Percentiles rank a stretch among this genome's conserved stretches.
Evolutionary conservation across 1,140 invertebrate genomes (phyloP).

Genomic region (Nasonia giraulti): DNA sequence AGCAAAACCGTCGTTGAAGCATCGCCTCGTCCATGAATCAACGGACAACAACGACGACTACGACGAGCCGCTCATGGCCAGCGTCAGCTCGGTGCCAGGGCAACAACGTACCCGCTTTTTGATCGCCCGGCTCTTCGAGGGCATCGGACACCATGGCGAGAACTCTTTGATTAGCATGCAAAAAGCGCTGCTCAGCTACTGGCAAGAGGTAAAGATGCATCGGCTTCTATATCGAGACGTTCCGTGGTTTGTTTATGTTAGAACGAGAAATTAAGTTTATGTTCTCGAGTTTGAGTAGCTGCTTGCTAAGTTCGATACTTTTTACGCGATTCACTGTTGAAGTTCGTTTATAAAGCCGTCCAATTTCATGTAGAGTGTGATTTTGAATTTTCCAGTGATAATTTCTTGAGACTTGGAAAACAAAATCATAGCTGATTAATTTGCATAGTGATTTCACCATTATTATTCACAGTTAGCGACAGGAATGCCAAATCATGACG

Average conservation of each 20-base stretch:
- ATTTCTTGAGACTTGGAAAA: not conserved
- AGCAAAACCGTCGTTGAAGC: slow-evolving; percentile 12
- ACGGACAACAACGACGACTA: not conserved
- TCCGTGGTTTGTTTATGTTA: no score
- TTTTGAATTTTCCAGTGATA: no score
- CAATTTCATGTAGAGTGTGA: no score
- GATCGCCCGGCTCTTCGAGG: slow-evolving; percentile 26
- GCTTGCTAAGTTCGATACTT: not conserved
- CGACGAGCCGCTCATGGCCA: slow-evolving; percentile 10
- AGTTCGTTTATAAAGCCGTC: no score
- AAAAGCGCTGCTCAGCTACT: slow-evolving; percentile 58
- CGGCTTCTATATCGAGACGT: not conserved
- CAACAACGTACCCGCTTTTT: slow-evolving; percentile 3
- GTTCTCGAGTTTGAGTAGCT: not conserved
- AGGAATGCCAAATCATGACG: not conserved
- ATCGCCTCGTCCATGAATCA: not conserved
- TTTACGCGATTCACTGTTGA: no score
- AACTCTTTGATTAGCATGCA: slow-evolving; percentile 58
- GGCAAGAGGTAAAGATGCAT: slow-evolving; percentile 43
- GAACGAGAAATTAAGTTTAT: not conserved
- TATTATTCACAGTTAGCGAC: slow-evolving; percentile 20
- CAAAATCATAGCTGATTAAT: not conserved
- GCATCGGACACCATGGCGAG: slow-evolving; percentile 2
- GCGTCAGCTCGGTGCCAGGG: not conserved
- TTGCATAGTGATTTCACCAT: not conserved